Base-by-base conservation (phyloP, 2,888 invertebrate species). In the Folsomia manolachei region DNA sequence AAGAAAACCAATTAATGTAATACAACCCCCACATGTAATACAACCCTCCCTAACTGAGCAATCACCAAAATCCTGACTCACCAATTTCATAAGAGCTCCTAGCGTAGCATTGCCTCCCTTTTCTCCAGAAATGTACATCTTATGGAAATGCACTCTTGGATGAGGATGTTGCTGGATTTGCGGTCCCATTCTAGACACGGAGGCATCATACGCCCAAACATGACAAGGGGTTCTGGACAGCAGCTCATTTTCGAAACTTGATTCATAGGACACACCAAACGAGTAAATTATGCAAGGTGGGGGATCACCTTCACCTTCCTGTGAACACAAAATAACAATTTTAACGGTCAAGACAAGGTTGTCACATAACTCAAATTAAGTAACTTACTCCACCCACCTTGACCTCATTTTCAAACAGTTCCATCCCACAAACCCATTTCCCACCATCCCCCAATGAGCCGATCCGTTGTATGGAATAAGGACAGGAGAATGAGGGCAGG, bases 401-500 rank as follows among this genome's bases (percentile, higher is more conserved):
- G n/a, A n/a, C n/a, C n/a, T n/a, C n/a, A n/a, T n/a, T n/a, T 27
- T 73, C 71, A 21, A 53, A 69, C 21, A 71, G 25, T 26, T 74
- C 66, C 14, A 74, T 39, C n/a, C 74, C 74, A 61, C 74, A 74
- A 11, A 74, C 51, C 74, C 74, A 74, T 26, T 74, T 74, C 1
- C 74, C 74, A 24, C 74, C 74, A 25, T 74, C 74, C 7, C 74
- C 74, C 71, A 71, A 65, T 21, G 24, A 25, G 26, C 74, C 74
- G n/a, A 74, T 39, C 18, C 74, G 74, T 39, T 74, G 56, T 18
- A 70, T 62, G 19, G 71, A 66, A 60, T 69, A 68, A 27, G 74
- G 71, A 27, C 74, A 74, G 60, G 69, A 71, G 70, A 74, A 74
- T 25, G 71, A 62, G 2, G 74, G 74, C 63, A 69, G 27, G 61